phyloP scores from a whole-genome alignment of 2,888 invertebrate genomes.

The Tenthredo livida region DNA sequence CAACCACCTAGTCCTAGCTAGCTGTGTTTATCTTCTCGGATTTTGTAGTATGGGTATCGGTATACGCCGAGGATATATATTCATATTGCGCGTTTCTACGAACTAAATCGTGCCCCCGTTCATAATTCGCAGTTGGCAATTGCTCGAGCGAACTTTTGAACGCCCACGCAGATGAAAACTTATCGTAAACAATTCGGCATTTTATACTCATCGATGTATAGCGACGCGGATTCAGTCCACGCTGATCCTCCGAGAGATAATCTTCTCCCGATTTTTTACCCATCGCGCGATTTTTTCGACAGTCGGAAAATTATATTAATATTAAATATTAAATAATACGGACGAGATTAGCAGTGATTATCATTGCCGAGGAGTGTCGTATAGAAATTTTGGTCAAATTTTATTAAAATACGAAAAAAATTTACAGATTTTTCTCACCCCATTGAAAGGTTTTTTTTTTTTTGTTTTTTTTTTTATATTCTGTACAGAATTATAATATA shows the following conservation, averaged over 20 bases:
- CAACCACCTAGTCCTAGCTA: slow-evolving; percentile 22
- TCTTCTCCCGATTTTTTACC: neutral
- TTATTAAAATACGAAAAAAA: neutral
- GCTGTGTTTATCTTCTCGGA: slow-evolving; percentile 11
- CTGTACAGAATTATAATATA: neutral
- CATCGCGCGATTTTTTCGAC: neutral
- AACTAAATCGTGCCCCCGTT: slow-evolving; percentile 14
- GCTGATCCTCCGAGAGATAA: slow-evolving; percentile 4
- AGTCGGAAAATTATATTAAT: neutral
- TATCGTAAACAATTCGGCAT: slow-evolving; percentile 50
- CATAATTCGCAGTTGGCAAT: slow-evolving; percentile 46
- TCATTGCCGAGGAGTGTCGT: neutral
- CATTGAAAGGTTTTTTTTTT: neutral
- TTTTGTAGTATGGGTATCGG: neutral
- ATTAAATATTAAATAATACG: neutral
- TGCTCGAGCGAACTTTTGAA: neutral
- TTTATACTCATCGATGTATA: slow-evolving; percentile 39
- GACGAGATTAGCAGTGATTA: neutral
- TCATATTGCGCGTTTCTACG: slow-evolving; percentile 11
- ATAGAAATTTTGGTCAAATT: neutral
- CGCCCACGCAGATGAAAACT: slow-evolving; percentile 28
- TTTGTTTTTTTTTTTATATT: neutral
- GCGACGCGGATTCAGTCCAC: slow-evolving; percentile 38
- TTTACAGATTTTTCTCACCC: neutral
- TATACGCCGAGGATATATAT: neutral